Percentiles rank a stretch among this genome's conserved stretches.
phyloP scores from a whole-genome alignment of 2,888 invertebrate species.

The Drosophila planitibia region DNA sequence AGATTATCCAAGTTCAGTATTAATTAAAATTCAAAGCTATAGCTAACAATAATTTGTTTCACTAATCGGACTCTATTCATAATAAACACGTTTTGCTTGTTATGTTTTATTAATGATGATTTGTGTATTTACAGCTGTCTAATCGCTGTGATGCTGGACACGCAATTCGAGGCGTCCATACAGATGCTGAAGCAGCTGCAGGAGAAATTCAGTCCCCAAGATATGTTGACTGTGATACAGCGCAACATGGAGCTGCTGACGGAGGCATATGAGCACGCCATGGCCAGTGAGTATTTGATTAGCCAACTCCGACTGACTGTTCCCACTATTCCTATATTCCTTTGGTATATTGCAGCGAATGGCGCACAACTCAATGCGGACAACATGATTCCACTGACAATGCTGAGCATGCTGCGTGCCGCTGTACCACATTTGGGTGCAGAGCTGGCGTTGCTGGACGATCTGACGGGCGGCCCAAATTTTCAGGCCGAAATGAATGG shows the following conservation, averaged over 20 bases:
- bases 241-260: slow-evolving; percentile 83
- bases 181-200: slow-evolving; percentile 82
- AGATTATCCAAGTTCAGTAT: neutral
- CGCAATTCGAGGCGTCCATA: slow-evolving; percentile 81
- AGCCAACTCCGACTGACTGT: too few relatives aligned
- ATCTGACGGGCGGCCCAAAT: slow-evolving; percentile 84
- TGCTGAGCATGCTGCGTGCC: slow-evolving; percentile 84
- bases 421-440: slow-evolving; percentile 85
- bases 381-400: slow-evolving; percentile 84
- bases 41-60: slow-evolving; percentile 15
- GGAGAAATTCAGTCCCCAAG: slow-evolving; percentile 84
- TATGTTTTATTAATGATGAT: neutral
- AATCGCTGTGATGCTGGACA: slow-evolving; percentile 76
- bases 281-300: slow-evolving; percentile 66
- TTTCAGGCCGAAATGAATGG: slow-evolving; percentile 85
- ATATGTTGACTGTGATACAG: slow-evolving; percentile 85
- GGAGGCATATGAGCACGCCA: slow-evolving; percentile 81
- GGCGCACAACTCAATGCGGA: slow-evolving; percentile 83
- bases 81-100: neutral
- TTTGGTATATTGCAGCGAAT: slow-evolving; percentile 60
- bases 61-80: slow-evolving; percentile 12
- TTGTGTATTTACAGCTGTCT: slow-evolving; percentile 62
- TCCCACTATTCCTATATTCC: neutral
- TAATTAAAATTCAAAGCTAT: neutral
- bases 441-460: slow-evolving; percentile 84